Evolutionary conservation across 2,888 invertebrate genomes (phyloP).

Genomic region (Desoria tigrina): DNA sequence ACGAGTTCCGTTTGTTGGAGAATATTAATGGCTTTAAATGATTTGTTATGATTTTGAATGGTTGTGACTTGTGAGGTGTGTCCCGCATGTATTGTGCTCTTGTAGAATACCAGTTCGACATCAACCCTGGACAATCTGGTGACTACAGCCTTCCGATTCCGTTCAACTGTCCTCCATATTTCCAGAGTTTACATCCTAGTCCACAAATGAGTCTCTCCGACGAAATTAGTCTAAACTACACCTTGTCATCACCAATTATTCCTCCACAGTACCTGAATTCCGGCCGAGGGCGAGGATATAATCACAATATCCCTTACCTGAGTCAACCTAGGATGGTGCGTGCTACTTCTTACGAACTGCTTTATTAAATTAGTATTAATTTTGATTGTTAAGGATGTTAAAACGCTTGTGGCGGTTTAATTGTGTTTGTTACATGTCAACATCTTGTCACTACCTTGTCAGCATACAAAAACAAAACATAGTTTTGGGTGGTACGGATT

Average conservation of each 20-base stretch:
- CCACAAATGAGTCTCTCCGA: not conserved
- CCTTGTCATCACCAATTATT: not conserved
- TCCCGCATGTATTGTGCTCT: too few relatives aligned
- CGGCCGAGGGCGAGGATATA: not conserved
- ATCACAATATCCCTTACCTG: not conserved
- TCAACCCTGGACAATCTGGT: not conserved
- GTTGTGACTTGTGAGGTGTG: too few relatives aligned
- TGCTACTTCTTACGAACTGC: conserved; percentile 29
- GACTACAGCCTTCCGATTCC: not conserved
- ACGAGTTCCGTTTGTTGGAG: too few relatives aligned
- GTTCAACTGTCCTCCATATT: not conserved
- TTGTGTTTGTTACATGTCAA: too few relatives aligned
- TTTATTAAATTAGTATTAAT: too few relatives aligned
- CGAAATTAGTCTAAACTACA: not conserved
- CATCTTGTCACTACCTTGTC: too few relatives aligned
- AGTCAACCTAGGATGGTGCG: conserved; percentile 44
- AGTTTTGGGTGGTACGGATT: too few relatives aligned
- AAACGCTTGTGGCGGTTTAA: too few relatives aligned
- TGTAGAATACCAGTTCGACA: not conserved
- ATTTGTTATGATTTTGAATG: too few relatives aligned
- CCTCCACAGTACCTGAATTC: not conserved
- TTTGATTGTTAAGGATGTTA: too few relatives aligned
- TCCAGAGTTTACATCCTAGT: not conserved
- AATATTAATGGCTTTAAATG: too few relatives aligned
- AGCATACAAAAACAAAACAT: too few relatives aligned